These are phyloP conservation scores for Chrysopa pallens DNA, from an alignment of 1,140 invertebrate species.

Conservation along the genomic window DNA sequence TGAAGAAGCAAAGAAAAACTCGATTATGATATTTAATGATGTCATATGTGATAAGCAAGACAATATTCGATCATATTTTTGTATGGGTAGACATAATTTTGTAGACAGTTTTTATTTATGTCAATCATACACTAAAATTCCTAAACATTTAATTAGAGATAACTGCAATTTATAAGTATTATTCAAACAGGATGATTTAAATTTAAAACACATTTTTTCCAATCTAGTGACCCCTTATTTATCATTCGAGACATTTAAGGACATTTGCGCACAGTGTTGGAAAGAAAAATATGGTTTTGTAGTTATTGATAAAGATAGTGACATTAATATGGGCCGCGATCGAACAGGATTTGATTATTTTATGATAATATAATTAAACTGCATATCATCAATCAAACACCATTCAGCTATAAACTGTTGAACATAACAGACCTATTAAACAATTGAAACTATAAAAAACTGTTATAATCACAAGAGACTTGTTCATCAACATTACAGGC, in stretches of 20 bases:
- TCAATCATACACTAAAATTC: slow-evolving; percentile 20
- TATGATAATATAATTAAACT: too few species aligned
- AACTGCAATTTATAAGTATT: slow-evolving; percentile 21
- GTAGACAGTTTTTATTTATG: slow-evolving; percentile 21
- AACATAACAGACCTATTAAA: too few species aligned
- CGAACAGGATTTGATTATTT: slow-evolving; percentile 13
- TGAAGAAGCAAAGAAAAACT: slow-evolving; percentile 10
- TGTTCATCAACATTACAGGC: too few species aligned
- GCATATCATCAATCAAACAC: too few species aligned
- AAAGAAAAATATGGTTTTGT: slow-evolving; percentile 13
- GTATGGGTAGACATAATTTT: slow-evolving; percentile 18
- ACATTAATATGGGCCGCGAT: slow-evolving; percentile 11
- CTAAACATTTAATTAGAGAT: slow-evolving; percentile 22
- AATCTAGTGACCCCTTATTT: slow-evolving; percentile 20
- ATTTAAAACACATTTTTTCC: slow-evolving; percentile 22
- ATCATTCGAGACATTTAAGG: slow-evolving; percentile 11
- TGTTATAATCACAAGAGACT: too few species aligned
- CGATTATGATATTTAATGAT: slow-evolving; percentile 22
- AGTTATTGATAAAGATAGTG: slow-evolving; percentile 14
- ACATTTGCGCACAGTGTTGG: slow-evolving; percentile 11
- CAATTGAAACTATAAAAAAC: too few species aligned
- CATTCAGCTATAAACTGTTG: too few species aligned
- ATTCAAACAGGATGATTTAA: slow-evolving; percentile 23
- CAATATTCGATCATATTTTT: slow-evolving; percentile 18
- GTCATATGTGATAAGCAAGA: slow-evolving; percentile 17